Evolutionary conservation across 2,888 invertebrate genomes (phyloP), one percentile per base, ranked within the genome.

Genomic region (Drosophila niveifrons): DNA sequence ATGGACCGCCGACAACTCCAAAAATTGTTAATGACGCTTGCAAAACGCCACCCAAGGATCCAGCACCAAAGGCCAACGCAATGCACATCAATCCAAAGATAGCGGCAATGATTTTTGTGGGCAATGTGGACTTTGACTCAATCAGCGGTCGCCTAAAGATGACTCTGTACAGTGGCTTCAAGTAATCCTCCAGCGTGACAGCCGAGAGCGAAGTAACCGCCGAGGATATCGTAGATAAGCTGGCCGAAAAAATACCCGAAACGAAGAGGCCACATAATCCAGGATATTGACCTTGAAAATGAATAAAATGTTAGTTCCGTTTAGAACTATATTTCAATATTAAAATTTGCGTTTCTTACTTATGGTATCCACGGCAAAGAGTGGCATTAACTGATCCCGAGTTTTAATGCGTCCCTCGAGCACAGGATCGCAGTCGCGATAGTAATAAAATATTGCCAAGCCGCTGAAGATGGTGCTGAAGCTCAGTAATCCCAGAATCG

Each of bases 151-250:
- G 88, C 51, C 93, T 93, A 50, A 92, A 92, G 11, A 93, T 80
- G n/a, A 75, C 59, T 66, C 91, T 90, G 73, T 94, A 93, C 18
- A 94, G 63, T 1, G 94, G 94, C 91, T 95, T 95, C 1, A 98
- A 92, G 79, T 98, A 97, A 92, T 98, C 98, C 87, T 97, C 96
- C 43, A 98, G 93, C 0, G 97, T 96, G 2, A 98, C 97, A 1
- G 98, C 98, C 1, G 98, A 96, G 11, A 98, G 93, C 1, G 98
- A 97, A 89, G 98, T 98, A 61, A 98, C 94, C 0, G 97, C 95
- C 0, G 98, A 97, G 0, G 98, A 98, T 62, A 98, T 96, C 0
- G 98, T 97, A 51, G 98, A 98, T 3, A 98, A 93, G 0, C 98
- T 96, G 0, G 97, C 98, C 81, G 97, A 97, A 91, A 98, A 98